Base-by-base conservation (phyloP, 1,140 invertebrate species). In the Anadara kagoshimensis region DNA sequence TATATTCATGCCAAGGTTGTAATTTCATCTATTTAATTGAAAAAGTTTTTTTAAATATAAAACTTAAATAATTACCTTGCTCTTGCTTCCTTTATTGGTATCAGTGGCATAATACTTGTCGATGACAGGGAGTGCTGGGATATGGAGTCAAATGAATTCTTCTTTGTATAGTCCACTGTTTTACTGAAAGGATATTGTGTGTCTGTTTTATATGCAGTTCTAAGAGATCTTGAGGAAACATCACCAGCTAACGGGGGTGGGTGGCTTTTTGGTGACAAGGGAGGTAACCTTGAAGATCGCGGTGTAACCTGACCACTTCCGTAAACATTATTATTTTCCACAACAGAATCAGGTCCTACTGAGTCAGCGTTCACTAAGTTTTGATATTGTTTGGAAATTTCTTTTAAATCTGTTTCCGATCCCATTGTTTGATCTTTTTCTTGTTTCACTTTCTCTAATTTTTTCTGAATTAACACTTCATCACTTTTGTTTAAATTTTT, bases 11-110 rank as follows among this genome's bases (percentile, higher is more conserved):
- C 29, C 7, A 7, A 3, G 29, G 29, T 36, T 36, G 29, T 36
- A 36, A 3, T 3, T 7, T 36, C 29, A 36, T 36, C 29, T 36
- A 3, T 36, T 36, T 2, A 36, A 36, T 36, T 36, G 2, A 7
- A 36, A 36, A 36, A 36, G 2, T 36, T 36, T 7, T 7, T 36
- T 7, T 2, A 36, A 36, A 36, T 36, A 36, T 36, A 36, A 3
- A 3, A 36, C 7, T 24, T 5, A 12, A 47, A 47, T 24, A 69
- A 71, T 69, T 57, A 86, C 86, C 86, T 87, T 53, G 84, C 81
- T 70, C 85, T 81, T 41, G 86, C 86, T 61, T 86, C 83, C 54
- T 79, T 79, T 43, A 81, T 84, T 20, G 83, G 75, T 41, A 87
- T 79, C 36, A 79, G 63, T 68, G 77, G 74, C 49, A 86, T 71